Evolutionary conservation across 1,140 invertebrate genomes (phyloP).

Genomic region (Heliothis subflexa): DNA sequence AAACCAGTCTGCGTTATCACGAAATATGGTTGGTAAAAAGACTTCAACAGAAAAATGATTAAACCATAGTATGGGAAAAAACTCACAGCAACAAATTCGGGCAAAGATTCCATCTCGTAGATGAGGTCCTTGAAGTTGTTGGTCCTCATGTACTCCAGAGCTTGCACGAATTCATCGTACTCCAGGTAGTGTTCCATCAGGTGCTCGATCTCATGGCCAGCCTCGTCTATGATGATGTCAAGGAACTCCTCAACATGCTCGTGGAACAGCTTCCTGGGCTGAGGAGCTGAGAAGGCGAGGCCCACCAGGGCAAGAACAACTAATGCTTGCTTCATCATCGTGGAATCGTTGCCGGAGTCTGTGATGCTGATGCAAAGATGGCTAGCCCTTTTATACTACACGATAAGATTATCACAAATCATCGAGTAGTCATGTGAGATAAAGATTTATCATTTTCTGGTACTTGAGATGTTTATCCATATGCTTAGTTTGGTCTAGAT

Average conservation of each 20-base stretch:
- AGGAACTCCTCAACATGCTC: conserved; percentile 77
- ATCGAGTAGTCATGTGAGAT: conserved; percentile 24
- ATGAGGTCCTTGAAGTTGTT: conserved; percentile 70
- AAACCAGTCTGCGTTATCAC: too few species aligned
- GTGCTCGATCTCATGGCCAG: conserved; percentile 57
- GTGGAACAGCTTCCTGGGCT: conserved; percentile 74
- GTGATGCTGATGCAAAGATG: conserved; percentile 14
- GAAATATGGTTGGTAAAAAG: too few species aligned
- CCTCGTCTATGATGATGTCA: conserved; percentile 64
- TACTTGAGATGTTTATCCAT: conserved; percentile 19
- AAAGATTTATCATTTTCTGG: conserved; percentile 17
- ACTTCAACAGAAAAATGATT: too few species aligned
- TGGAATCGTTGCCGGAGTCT: conserved; percentile 45
- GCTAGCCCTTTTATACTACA: conserved; percentile 1
- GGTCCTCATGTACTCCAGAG: conserved; percentile 64
- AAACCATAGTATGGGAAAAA: too few species aligned
- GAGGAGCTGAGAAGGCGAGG: conserved; percentile 66
- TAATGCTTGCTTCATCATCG: conserved; percentile 67
- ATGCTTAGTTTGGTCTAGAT: not conserved
- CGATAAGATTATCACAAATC: conserved; percentile 3
- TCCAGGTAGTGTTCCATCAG: conserved; percentile 64
- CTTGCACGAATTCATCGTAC: conserved; percentile 69
- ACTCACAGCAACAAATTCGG: conserved; percentile 79
- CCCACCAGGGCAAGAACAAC: conserved; percentile 63
- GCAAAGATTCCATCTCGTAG: conserved; percentile 76